Evolutionary conservation across 1,140 invertebrate genomes (phyloP), one percentile per base, ranked within the genome.

Genomic region (Stenopsyche tienmushanensis): DNA sequence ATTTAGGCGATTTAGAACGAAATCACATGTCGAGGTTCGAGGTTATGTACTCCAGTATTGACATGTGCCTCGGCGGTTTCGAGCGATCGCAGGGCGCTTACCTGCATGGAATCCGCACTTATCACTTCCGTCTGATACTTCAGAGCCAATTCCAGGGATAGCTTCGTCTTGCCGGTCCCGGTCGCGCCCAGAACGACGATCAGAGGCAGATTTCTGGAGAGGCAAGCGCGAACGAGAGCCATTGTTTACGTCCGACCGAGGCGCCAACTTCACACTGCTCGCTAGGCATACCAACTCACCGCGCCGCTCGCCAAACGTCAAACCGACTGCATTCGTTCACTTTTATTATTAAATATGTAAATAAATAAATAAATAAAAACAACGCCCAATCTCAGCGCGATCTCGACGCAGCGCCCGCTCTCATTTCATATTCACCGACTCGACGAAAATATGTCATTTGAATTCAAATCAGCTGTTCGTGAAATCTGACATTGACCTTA

Each of bases 41-140:
- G 41, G 41, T 44, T 50, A 18, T 3, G 47, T 21, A 18, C 47
- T 10, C 2, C 5, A 20, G 18, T 13, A 18, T 20, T 5, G 5
- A 17, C 21, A 1, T 10, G 47, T 20, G 13, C 1, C 10, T 2
- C 9, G 20, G n/a, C 34, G 2, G n/a, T n/a, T n/a, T n/a, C n/a
- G n/a, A n/a, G n/a, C n/a, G 17, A 18, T 42, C 7, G 44, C 17
- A 63, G 54, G 1, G 45, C 26, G 75, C 80, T 81, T 80, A 96
- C 94, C 86, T 99, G 97, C 95, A 99, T 99, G 9, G 97, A 98
- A 86, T 99, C 98, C 0, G 97, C 96, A 70, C 94, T 97, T 49
- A 99, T 94, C 50, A 99, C 91, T 86, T 99, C 97, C n/a, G 95
- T 93, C 62, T 84, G 82, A 76, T 95, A 97, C 73, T 83, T 87